These are phyloP conservation scores for Malthinus seriepunctatus DNA, from an alignment of 2,888 invertebrate species.

Conservation along the genomic window DNA sequence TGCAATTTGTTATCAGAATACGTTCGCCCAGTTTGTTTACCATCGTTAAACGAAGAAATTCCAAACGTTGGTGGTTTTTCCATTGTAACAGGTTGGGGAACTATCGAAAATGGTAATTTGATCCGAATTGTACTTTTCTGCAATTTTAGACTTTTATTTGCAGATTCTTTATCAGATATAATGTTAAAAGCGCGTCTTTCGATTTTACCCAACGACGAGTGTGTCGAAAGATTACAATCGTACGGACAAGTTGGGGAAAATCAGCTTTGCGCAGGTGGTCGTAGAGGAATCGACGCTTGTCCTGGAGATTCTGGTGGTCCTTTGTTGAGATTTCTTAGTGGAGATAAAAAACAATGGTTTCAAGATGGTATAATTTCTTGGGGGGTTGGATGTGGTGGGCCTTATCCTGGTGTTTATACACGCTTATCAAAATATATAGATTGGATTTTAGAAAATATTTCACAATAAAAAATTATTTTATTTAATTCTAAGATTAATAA, in stretches of 20 bases:
- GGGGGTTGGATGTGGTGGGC: slow-evolving; percentile 79
- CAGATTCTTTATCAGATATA: slow-evolving; percentile 9
- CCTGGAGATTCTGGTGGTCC: slow-evolving; percentile 80
- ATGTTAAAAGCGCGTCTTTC: slow-evolving; percentile 28
- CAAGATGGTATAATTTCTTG: slow-evolving; percentile 76
- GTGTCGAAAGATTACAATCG: slow-evolving; percentile 9
- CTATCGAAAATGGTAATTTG: slow-evolving; percentile 22
- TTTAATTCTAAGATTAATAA: not conserved
- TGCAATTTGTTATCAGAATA: slow-evolving; percentile 46
- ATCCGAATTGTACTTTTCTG: not conserved
- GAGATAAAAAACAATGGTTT: slow-evolving; percentile 1
- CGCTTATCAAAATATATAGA: slow-evolving; percentile 70
- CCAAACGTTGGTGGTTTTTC: slow-evolving; percentile 9
- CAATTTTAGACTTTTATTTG: not conserved
- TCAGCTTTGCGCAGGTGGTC: slow-evolving; percentile 49
- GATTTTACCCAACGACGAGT: slow-evolving; percentile 14
- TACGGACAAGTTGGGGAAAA: slow-evolving; percentile 6
- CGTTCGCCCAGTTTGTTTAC: slow-evolving; percentile 62
- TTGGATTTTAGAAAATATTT: slow-evolving; percentile 66
- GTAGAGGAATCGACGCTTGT: slow-evolving; percentile 66
- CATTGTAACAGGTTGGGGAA: slow-evolving; percentile 27
- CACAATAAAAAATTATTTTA: not conserved
- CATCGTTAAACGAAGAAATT: slow-evolving; percentile 39
- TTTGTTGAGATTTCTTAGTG: slow-evolving; percentile 44
- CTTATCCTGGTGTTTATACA: slow-evolving; percentile 76